Percentiles rank a stretch among this genome's conserved stretches.
Evolutionary conservation across 2,888 invertebrate species (phyloP).

Genomic region (Campopleginae sp.): DNA sequence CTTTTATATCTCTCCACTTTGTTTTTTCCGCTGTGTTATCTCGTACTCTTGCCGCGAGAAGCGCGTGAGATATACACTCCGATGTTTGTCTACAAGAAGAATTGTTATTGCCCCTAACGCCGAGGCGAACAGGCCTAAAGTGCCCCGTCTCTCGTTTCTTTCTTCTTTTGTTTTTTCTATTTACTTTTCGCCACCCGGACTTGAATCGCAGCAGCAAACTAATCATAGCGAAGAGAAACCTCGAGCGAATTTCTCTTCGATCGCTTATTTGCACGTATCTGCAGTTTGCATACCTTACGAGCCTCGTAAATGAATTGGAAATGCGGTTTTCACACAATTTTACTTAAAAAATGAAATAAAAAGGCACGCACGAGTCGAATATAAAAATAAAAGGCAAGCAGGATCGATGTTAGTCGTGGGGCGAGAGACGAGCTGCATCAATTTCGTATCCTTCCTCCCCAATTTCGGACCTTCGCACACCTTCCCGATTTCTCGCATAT

Average conservation of each 20-base stretch:
- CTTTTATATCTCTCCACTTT: constrained; percentile 23
- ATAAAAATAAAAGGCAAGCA: constrained; percentile 28
- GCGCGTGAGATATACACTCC: constrained; percentile 38
- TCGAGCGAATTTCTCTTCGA: constrained; percentile 9
- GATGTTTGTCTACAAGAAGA: constrained; percentile 61
- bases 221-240: constrained; percentile 62
- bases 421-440: constrained; percentile 5
- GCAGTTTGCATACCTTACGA: constrained; percentile 77
- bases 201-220: constrained; percentile 71
- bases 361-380: constrained; percentile 7
- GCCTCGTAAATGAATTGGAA: constrained; percentile 73
- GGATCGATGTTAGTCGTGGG: constrained; percentile 19
- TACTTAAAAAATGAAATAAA: constrained; percentile 10
- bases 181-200: background rate
- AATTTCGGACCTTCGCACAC: constrained; percentile 64
- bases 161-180: background rate
- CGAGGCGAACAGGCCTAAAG: constrained; percentile 40
- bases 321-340: constrained; percentile 53
- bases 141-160: constrained; percentile 8
- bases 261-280: constrained; percentile 76
- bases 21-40: constrained; percentile 40
- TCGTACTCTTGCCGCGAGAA: constrained; percentile 13
- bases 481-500: constrained; percentile 66
- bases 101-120: constrained; percentile 61
- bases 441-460: constrained; percentile 55